phyloP scores from a whole-genome alignment of 2,113 vertebrate species.

The Argyrosomus japonicus region DNA sequence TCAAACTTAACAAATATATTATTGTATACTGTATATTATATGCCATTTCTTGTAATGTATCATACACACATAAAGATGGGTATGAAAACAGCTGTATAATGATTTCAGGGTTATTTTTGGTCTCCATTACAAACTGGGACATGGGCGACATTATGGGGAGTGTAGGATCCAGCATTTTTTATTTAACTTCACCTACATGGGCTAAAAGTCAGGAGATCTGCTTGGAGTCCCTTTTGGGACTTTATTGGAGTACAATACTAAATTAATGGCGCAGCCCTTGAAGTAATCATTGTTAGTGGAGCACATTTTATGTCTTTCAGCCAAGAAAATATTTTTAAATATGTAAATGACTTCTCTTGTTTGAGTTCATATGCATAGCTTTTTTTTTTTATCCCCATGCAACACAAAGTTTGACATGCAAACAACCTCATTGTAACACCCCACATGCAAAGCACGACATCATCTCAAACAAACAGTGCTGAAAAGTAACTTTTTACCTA shows the following conservation, averaged over 20 bases:
- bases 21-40: neutral
- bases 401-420: neutral
- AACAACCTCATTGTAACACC: neutral
- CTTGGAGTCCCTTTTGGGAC: neutral
- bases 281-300: neutral
- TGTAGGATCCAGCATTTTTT: neutral
- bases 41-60: neutral
- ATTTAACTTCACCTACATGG: neutral
- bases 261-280: neutral
- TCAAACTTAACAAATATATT: neutral
- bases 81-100: too few relatives aligned
- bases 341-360: neutral
- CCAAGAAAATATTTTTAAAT: neutral
- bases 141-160: too few relatives aligned
- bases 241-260: neutral
- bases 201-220: neutral
- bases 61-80: too few relatives aligned
- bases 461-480: neutral
- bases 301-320: too few relatives aligned
- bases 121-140: too few relatives aligned
- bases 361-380: neutral
- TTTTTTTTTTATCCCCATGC: neutral
- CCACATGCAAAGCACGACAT: neutral
- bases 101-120: too few relatives aligned
- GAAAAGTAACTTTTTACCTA: neutral